These are phyloP conservation scores for Ochotona princeps DNA, from an alignment of 2,113 vertebrate genomes.

Conservation along the genomic window DNA sequence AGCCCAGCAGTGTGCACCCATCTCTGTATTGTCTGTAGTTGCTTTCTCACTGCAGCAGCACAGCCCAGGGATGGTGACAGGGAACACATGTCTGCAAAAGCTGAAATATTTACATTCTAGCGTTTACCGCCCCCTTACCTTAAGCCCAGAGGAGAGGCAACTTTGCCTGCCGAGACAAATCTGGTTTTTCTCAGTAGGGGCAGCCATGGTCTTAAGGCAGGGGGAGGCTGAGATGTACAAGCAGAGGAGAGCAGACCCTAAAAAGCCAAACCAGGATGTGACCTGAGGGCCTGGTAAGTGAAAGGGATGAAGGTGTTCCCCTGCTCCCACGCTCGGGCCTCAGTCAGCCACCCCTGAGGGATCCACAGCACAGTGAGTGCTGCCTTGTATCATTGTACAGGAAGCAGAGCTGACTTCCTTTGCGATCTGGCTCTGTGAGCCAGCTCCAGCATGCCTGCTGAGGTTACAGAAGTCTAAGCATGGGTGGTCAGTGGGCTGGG, in stretches of 20 bases:
- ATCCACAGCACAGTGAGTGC: neutral
- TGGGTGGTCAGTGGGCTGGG: too few species aligned
- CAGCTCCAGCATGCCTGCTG: neutral
- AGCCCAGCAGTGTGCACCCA: neutral
- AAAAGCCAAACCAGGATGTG: neutral
- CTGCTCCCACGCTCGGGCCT: neutral
- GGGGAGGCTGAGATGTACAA: neutral
- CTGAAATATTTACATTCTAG: constrained; percentile 6
- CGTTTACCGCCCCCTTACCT: neutral
- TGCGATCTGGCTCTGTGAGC: neutral
- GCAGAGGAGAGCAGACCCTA: neutral
- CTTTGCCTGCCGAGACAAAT: neutral
- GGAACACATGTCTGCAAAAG: neutral
- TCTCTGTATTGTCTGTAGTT: neutral
- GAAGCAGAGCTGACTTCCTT: neutral
- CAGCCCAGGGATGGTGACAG: neutral
- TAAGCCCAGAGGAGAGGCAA: neutral
- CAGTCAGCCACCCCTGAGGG: too few species aligned
- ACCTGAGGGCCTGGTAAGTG: neutral
- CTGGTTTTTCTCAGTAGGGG: neutral
- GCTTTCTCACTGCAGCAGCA: neutral
- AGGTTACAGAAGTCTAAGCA: neutral
- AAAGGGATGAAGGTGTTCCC: neutral
- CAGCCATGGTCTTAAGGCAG: neutral
- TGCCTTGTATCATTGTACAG: neutral